These are phyloP conservation scores for Squalus acanthias DNA, from an alignment of 2,797 vertebrate species.

Conservation along the genomic window DNA sequence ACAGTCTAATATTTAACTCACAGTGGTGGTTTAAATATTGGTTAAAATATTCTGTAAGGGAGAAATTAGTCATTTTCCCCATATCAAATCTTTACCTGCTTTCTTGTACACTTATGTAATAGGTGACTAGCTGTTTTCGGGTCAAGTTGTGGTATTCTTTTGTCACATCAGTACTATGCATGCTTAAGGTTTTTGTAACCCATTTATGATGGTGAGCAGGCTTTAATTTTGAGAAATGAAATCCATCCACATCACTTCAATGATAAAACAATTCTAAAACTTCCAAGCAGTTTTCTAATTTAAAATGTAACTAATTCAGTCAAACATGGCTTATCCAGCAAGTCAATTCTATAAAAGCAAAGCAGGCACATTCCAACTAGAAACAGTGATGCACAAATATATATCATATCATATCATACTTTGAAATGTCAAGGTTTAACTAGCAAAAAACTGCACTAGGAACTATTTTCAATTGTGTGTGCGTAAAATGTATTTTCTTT, in stretches of 20 bases:
- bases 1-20: conserved; percentile 4
- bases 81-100: not conserved
- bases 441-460: not conserved
- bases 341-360: not conserved
- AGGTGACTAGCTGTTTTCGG: not conserved
- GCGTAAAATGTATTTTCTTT: not conserved
- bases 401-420: not conserved
- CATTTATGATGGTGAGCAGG: not conserved
- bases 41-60: not conserved
- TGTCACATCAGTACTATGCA: conserved; percentile 2
- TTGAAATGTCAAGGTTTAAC: not conserved
- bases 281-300: not conserved
- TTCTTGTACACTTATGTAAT: not conserved
- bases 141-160: conserved; percentile 26
- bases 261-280: not conserved
- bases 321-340: not conserved
- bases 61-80: conserved; percentile 27
- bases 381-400: not conserved
- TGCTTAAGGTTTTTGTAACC: conserved; percentile 2
- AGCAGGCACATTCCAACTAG: not conserved
- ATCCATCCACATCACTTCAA: not conserved
- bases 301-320: not conserved
- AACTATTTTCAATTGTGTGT: not conserved
- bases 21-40: conserved; percentile 14
- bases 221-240: not conserved